Evolutionary conservation across 2,113 vertebrate species (phyloP).

Genomic region (Nibea albiflora): DNA sequence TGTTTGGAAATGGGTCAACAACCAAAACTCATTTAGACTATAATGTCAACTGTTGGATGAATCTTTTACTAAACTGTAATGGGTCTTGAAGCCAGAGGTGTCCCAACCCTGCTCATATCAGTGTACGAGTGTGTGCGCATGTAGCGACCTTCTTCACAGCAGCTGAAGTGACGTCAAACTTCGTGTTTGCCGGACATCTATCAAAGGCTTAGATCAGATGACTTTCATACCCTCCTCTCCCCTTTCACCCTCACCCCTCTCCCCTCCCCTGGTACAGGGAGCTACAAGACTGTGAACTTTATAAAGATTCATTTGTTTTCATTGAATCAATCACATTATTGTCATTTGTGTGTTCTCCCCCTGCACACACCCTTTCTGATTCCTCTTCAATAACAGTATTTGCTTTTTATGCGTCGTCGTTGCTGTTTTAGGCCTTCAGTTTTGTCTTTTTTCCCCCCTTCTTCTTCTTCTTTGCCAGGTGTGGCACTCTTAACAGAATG

Average conservation of each 20-base stretch:
- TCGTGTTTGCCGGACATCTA: background rate
- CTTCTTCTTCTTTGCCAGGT: background rate
- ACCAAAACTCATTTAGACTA: background rate
- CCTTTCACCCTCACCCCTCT: background rate
- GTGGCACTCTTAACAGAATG: conserved; percentile 47
- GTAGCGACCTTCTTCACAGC: conserved; percentile 20
- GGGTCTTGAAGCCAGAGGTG: background rate
- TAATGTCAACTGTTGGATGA: background rate
- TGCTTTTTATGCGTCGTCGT: conserved; percentile 58
- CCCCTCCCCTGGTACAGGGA: conserved; percentile 58
- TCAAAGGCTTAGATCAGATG: background rate
- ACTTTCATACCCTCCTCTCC: background rate
- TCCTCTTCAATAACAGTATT: conserved; percentile 79
- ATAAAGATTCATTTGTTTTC: conserved; percentile 64
- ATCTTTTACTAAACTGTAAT: background rate
- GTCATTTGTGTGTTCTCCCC: conserved; percentile 23
- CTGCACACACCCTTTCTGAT: conserved; percentile 25
- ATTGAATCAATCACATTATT: conserved; percentile 62
- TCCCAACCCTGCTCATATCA: conserved; percentile 22
- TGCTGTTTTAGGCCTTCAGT: conserved; percentile 57
- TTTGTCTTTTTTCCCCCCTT: background rate
- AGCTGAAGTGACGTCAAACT: conserved; percentile 63
- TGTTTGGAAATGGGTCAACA: background rate
- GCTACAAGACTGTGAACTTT: conserved; percentile 86
- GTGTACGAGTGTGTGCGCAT: background rate